Evolutionary conservation across 1,140 invertebrate genomes (phyloP).

Genomic region (Zeugodacus cucurbitae): DNA sequence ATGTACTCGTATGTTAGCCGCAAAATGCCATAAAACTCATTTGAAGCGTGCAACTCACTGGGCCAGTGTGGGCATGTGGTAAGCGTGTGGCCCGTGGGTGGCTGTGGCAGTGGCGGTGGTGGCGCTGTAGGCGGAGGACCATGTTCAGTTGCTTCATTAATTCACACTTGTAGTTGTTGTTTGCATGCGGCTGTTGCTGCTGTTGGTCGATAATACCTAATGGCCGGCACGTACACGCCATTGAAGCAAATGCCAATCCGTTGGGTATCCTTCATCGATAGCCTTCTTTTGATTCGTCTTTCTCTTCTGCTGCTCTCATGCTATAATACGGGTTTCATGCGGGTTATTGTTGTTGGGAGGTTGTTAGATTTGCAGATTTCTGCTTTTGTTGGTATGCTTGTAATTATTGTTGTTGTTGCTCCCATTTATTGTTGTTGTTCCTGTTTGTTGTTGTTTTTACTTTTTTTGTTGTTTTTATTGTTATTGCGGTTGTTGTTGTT

Average conservation of each 20-base stretch:
- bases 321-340: background rate
- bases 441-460: background rate
- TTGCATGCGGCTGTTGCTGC: background rate
- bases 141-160: conserved; percentile 25
- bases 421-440: conserved; percentile 12
- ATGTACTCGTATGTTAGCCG: background rate
- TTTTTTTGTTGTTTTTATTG: background rate
- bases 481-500: background rate
- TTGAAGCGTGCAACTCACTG: background rate
- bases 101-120: background rate
- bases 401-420: background rate
- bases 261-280: background rate
- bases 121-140: background rate
- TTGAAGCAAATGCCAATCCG: conserved; percentile 14
- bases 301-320: background rate
- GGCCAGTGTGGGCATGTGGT: background rate
- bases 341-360: background rate
- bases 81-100: background rate
- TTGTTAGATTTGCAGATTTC: background rate
- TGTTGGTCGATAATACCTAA: conserved; percentile 4
- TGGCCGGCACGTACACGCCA: conserved; percentile 19
- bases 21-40: conserved; percentile 16
- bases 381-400: background rate
- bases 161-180: conserved; percentile 2
- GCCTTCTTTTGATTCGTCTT: background rate